Evolutionary conservation across 2,888 invertebrate species (phyloP).

Genomic region (Mactromeris polynyma): DNA sequence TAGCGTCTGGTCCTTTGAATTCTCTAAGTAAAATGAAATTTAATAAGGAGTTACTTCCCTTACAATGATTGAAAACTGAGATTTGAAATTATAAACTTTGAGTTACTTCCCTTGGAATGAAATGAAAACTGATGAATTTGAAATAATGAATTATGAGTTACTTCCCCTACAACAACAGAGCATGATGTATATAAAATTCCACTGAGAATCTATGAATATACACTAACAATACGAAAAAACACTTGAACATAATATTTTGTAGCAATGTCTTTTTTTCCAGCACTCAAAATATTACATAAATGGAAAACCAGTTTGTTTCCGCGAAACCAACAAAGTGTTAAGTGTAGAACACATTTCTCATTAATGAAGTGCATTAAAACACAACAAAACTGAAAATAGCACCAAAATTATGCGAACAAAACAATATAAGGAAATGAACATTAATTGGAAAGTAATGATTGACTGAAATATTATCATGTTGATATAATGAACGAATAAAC

Average conservation of each 20-base stretch:
- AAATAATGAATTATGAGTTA: neutral
- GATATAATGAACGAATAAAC: too few relatives aligned
- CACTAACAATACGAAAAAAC: neutral
- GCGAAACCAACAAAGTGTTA: too few relatives aligned
- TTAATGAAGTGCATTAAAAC: neutral
- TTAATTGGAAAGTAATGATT: too few relatives aligned
- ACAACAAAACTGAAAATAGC: neutral
- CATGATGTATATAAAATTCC: neutral
- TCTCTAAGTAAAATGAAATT: neutral
- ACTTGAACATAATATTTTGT: neutral
- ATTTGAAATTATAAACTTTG: too few relatives aligned
- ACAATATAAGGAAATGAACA: neutral
- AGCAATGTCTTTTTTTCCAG: neutral
- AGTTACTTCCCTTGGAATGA: too few relatives aligned
- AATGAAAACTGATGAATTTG: too few relatives aligned
- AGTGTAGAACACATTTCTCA: too few relatives aligned
- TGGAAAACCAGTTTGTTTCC: too few relatives aligned
- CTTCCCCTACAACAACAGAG: neutral
- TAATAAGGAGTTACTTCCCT: slow-evolving; percentile 3
- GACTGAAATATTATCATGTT: too few relatives aligned
- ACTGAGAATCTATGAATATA: neutral
- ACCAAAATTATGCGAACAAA: slow-evolving; percentile 4
- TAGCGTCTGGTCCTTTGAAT: neutral
- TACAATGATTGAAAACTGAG: neutral
- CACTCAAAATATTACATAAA: too few relatives aligned